Percentiles rank a stretch among this genome's conserved stretches.
Evolutionary conservation across 2,113 vertebrate species (phyloP).

Genomic region (Porphyrio hochstetteri): DNA sequence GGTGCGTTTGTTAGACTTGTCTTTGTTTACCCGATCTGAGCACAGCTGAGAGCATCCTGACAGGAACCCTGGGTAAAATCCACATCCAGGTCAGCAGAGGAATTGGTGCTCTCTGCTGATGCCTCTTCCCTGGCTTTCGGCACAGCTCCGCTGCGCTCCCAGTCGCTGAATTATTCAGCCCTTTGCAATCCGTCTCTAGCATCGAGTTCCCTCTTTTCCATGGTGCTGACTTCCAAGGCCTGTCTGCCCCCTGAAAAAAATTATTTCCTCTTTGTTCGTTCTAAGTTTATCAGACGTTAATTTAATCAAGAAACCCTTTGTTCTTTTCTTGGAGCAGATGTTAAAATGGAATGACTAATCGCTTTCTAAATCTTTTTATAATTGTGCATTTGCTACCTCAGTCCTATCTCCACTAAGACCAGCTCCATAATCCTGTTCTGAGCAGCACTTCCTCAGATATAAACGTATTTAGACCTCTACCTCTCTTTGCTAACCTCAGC

Average conservation of each 20-base stretch:
- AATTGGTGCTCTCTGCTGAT: not conserved
- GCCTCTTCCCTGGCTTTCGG: not conserved
- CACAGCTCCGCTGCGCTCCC: not conserved
- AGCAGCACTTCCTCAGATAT: not conserved
- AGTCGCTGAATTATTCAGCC: not conserved
- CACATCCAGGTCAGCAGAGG: not conserved
- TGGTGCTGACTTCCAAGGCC: not conserved
- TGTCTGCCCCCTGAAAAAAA: not conserved
- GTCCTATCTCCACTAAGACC: not conserved
- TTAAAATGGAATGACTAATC: not conserved
- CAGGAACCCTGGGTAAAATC: not conserved
- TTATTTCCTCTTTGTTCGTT: not conserved
- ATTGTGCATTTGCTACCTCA: not conserved
- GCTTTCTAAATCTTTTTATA: not conserved
- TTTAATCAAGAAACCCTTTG: not conserved
- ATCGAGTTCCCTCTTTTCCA: not conserved
- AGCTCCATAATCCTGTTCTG: not conserved
- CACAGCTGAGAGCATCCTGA: accelerated
- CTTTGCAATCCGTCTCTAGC: not conserved
- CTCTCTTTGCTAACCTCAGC: not conserved
- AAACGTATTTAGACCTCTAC: not conserved
- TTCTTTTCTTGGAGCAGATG: not conserved
- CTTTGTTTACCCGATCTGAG: not conserved
- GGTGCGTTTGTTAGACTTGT: not conserved
- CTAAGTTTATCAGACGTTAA: not conserved